Conservation (phyloP, 2,113 vertebrate species). For the Antechinus flavipes region DNA sequence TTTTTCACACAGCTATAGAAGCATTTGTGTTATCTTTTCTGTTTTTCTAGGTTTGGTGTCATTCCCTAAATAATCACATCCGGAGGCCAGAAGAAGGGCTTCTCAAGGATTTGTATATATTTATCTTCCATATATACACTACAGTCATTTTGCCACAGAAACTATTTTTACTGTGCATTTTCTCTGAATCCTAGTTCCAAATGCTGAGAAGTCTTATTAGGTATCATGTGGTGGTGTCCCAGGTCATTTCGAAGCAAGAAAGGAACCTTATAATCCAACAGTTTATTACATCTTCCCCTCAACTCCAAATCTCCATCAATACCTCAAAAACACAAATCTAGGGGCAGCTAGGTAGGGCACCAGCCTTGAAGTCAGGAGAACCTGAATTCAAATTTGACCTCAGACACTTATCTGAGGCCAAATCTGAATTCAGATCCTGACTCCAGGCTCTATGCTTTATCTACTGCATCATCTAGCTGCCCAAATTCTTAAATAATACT, state of each 20-base stretch:
- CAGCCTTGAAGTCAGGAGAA: no score
- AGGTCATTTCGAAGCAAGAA: neutral
- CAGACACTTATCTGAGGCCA: no score
- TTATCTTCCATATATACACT: neutral
- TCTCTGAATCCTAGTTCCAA: neutral
- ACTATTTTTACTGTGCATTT: neutral
- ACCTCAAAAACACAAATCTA: neutral
- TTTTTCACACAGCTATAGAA: slow-evolving; percentile 15
- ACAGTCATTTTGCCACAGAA: neutral
- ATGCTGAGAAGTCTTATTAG: neutral
- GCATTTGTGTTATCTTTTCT: neutral
- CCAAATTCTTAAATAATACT: neutral
- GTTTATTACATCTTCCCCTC: neutral
- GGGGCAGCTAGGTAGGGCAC: no score
- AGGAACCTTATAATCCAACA: neutral
- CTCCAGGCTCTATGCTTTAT: neutral
- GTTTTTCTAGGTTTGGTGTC: slow-evolving; percentile 18
- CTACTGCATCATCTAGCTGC: neutral
- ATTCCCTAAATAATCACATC: neutral
- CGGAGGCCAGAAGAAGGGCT: neutral
- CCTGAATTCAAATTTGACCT: no score
- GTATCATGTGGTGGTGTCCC: neutral
- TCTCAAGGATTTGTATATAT: neutral
- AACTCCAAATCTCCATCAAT: neutral
- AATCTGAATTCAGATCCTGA: no score